Base-by-base conservation (phyloP, 2,888 invertebrate genomes). In the Steinernema hermaphroditum region DNA sequence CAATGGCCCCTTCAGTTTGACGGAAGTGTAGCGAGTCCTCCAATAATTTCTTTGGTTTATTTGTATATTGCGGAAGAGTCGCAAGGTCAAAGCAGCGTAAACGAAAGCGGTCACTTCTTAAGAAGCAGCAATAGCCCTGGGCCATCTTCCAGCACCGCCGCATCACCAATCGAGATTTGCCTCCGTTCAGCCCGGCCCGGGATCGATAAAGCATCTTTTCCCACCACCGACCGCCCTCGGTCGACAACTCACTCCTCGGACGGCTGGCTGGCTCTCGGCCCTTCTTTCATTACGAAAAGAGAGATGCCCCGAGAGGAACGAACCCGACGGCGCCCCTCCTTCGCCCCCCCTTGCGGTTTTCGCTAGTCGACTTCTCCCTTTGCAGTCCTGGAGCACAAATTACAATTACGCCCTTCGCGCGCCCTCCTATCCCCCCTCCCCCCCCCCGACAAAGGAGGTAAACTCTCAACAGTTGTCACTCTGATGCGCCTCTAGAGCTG, bases 161-260 rank as follows among this genome's bases (percentile, higher is more conserved):
- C 54, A 54, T 27, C 54, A 27, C 54, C 54, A 54, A 54, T 54
- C 54, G 54, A 54, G 54, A 54, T 54, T 54, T 54, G 54, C 54
- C 54, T 16, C 46, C 16, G 54, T 54, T 54, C 54, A 22, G 12
- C 54, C 9, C 27, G 54, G 6, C 54, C 16, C 27, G 54, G 27
- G 24, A 54, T 54, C 54, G 54, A 54, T 54, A 54, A 54, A 22
- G 54, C 54, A 54, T 54, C 46, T 46, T 54, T 54, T 22, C 54
- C 54, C 14, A 14, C 54, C 14, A 16, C 54, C 54, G 54, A 54
- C 54, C 54, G 54, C 54, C 54, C 46, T 46, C 46, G 46, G 46
- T n/a, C 46, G 19, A 46, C 46, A 46, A n/a, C 46, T 46, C 46
- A 46, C 46, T 46, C 46, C 19, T 16, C 6, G 46, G 46, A 46